Evolutionary conservation across 2,888 invertebrate genomes (phyloP).

Genomic region (Ormyrus rosae): DNA sequence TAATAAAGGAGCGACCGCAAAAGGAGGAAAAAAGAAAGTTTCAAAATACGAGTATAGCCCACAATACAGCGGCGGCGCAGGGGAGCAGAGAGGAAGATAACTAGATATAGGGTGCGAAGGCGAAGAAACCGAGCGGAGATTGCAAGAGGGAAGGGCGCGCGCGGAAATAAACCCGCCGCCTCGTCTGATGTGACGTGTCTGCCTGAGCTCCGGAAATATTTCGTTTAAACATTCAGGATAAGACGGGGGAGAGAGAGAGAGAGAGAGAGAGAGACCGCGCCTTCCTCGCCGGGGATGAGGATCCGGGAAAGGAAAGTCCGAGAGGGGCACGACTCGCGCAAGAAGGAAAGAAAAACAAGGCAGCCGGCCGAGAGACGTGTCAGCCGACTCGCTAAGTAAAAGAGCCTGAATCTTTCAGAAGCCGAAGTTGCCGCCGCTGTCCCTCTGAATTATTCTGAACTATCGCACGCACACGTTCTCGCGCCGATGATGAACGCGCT

Average conservation of each 20-base stretch:
- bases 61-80: background rate
- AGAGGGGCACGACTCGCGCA: background rate
- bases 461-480: background rate
- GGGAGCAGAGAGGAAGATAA: conserved; percentile 5
- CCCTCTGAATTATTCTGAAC: conserved; percentile 27
- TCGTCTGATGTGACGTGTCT: conserved; percentile 41
- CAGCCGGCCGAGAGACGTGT: conserved; percentile 11
- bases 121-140: conserved; percentile 21
- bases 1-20: background rate
- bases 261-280: conserved; percentile 1
- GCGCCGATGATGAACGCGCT: conserved; percentile 5
- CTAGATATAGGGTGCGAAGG: background rate
- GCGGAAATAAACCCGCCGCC: conserved; percentile 43
- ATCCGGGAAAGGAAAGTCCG: background rate
- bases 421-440: background rate
- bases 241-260: conserved; percentile 23
- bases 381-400: conserved; percentile 49
- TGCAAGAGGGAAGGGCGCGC: background rate
- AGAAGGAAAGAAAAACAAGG: background rate
- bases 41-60: too few species aligned
- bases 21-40: background rate
- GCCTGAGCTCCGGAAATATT: conserved; percentile 51
- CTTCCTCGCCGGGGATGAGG: background rate
- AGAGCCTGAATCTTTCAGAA: conserved; percentile 47
- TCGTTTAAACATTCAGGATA: conserved; percentile 55